Percentiles rank a stretch among this genome's conserved stretches.
Evolutionary conservation across 2,113 vertebrate genomes (phyloP).

Genomic region (Pollachius pollachius): DNA sequence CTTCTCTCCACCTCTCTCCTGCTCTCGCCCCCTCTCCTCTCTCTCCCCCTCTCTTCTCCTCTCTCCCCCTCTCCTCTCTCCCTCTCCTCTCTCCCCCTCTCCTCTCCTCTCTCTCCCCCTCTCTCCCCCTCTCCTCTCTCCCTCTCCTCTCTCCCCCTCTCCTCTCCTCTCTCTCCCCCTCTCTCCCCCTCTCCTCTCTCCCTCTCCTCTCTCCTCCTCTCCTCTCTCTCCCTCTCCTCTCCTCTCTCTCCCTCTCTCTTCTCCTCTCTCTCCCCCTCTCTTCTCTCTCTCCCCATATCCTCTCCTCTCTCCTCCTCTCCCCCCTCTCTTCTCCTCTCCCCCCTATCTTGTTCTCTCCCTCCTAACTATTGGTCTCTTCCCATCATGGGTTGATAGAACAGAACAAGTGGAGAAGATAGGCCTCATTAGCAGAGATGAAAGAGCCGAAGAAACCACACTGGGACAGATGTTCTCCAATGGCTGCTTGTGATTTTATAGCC

Average conservation of each 20-base stretch:
- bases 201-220: too few species aligned
- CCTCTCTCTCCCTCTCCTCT: not conserved
- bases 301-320: not conserved
- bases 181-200: not conserved
- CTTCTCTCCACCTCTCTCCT: not conserved
- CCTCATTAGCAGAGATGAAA: constrained; percentile 48
- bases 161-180: not conserved
- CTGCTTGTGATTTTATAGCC: constrained; percentile 24
- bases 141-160: not conserved
- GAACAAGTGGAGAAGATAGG: constrained; percentile 33
- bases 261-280: not conserved
- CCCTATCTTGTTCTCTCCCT: not conserved
- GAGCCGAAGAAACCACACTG: constrained; percentile 39
- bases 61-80: too few species aligned
- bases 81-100: not conserved
- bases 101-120: too few species aligned
- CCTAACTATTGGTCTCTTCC: not conserved
- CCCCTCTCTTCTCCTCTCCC: too few species aligned
- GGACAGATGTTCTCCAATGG: constrained; percentile 49
- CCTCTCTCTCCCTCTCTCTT: too few species aligned
- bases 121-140: not conserved
- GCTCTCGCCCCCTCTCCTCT: too few species aligned
- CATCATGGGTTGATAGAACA: not conserved
- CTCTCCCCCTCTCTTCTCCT: too few species aligned
- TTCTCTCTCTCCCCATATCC: not conserved